A percentile compares a stretch with the other conserved stretches of the same genome.
Conservation (phyloP, 2,888 invertebrate species). For the Hirtodrosophila duncani region DNA sequence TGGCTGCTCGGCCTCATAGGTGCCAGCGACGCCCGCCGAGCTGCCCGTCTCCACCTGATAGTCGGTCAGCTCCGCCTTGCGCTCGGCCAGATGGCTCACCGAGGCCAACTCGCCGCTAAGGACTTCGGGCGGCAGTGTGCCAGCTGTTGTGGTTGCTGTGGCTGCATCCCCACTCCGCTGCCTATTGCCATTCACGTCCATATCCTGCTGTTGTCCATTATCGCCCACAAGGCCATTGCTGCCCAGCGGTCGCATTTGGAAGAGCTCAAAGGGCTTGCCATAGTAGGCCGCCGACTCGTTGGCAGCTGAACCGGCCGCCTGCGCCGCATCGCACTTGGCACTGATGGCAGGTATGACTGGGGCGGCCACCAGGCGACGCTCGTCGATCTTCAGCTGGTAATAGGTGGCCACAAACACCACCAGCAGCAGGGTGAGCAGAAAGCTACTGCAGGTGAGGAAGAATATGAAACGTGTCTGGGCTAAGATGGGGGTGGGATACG, state of each 20-base stretch:
- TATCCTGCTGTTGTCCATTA: conserved; percentile 48
- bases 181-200: conserved; percentile 72
- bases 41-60: conserved; percentile 68
- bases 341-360: conserved; percentile 63
- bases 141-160: conserved; percentile 1
- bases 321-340: conserved; percentile 58
- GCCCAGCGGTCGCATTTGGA: conserved; percentile 76
- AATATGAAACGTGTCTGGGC: not conserved
- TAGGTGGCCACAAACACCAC: conserved; percentile 82
- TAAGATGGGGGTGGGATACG: conserved; percentile 55
- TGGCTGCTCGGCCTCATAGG: conserved; percentile 68
- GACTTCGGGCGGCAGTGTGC: conserved; percentile 11
- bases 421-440: conserved; percentile 65
- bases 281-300: conserved; percentile 57
- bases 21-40: conserved; percentile 50
- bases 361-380: conserved; percentile 45
- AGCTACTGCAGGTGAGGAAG: conserved; percentile 51
- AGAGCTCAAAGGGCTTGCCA: conserved; percentile 75
- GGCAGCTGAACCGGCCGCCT: conserved; percentile 27
- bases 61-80: conserved; percentile 56
- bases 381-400: conserved; percentile 81
- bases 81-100: conserved; percentile 3
- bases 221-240: conserved; percentile 60
- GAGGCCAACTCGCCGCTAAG: conserved; percentile 31
- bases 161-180: conserved; percentile 14